A percentile compares a stretch with the other conserved stretches of the same genome.
Conservation (phyloP, 2,797 vertebrate species). For the Acipenser oxyrinchus region DNA sequence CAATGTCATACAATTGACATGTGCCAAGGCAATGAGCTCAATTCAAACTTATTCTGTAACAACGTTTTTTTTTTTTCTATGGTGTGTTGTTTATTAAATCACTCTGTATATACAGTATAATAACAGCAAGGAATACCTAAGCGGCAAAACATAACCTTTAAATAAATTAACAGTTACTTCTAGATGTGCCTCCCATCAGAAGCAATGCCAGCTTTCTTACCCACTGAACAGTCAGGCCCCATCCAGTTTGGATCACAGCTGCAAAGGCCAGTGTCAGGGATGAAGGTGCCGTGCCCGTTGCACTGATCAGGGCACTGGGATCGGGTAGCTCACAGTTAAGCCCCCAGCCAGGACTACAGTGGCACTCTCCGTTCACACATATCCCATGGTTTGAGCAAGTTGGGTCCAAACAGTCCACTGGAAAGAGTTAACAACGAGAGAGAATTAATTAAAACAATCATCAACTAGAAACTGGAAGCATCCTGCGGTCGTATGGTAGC, state of each 20-base stretch:
- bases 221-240: constrained; percentile 95
- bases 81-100: no score
- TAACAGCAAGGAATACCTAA: no score
- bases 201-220: constrained; percentile 50
- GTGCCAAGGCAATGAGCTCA: no score
- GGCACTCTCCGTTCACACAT: constrained; percentile 90
- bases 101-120: no score
- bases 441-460: neutral
- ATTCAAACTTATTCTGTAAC: no score
- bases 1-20: no score
- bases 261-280: constrained; percentile 89
- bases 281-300: constrained; percentile 92
- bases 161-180: no score
- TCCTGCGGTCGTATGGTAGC: no score
- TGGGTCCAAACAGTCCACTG: constrained; percentile 93
- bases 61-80: no score
- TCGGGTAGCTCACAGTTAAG: constrained; percentile 81
- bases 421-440: constrained; percentile 16
- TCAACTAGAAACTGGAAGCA: neutral
- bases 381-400: constrained; percentile 92
- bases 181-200: no score
- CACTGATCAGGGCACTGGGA: constrained; percentile 96
- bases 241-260: constrained; percentile 97
- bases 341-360: constrained; percentile 97
- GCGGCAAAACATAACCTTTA: no score